Conservation (phyloP, 2,797 vertebrate species). For the Momotus momota region DNA sequence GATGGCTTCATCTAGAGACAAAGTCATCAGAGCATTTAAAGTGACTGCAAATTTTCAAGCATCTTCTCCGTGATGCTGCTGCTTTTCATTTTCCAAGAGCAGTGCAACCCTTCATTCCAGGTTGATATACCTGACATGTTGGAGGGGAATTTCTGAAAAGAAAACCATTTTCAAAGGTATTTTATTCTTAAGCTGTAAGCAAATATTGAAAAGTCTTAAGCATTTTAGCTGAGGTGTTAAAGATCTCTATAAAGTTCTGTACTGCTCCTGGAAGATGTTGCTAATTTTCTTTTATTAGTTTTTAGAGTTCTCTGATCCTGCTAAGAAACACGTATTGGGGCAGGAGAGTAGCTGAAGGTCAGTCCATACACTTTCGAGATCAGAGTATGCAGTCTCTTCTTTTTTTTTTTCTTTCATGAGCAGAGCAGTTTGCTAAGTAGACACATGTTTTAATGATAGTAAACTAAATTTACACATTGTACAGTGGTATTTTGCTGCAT, state of each 20-base stretch:
- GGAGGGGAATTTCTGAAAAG: neutral
- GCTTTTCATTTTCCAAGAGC: neutral
- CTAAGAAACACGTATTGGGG: neutral
- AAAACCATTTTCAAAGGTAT: neutral
- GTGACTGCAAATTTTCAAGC: neutral
- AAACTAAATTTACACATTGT: slow-evolving; percentile 75
- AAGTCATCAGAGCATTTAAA: slow-evolving; percentile 21
- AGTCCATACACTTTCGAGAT: slow-evolving; percentile 42
- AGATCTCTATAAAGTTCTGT: neutral
- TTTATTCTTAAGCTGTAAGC: neutral
- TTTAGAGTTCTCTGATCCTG: neutral
- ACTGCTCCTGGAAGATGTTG: neutral
- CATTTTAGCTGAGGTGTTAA: neutral
- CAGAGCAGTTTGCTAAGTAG: slow-evolving; percentile 74
- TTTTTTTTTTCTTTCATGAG: neutral
- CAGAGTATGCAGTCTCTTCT: neutral
- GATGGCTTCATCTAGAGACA: slow-evolving; percentile 26
- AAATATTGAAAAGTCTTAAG: neutral
- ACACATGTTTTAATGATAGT: slow-evolving; percentile 72
- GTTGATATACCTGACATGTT: neutral
- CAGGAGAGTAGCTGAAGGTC: neutral
- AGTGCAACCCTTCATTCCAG: neutral
- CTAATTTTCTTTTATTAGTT: neutral
- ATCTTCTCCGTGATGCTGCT: neutral
- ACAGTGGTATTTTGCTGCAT: slow-evolving; percentile 79